Evolutionary conservation across 2,797 vertebrate genomes (phyloP), one percentile per base, ranked within the genome.

Genomic region (Enoplosus armatus): DNA sequence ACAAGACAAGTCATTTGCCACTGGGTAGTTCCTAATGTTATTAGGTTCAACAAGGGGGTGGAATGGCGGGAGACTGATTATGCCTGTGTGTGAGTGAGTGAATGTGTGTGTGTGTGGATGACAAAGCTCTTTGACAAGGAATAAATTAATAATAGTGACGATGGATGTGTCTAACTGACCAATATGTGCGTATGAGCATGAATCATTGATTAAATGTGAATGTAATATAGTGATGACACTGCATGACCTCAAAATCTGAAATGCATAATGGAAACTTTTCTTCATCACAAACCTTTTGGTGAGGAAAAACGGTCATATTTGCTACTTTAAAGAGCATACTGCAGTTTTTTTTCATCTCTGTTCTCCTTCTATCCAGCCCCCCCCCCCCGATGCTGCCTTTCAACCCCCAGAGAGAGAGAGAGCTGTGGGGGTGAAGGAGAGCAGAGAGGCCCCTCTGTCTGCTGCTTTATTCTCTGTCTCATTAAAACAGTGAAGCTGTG

Each of bases 41-140:
- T 15, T 66, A 77, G 87, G 88, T 85, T 88, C 77, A 81, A 14
- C 45, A 67, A 71, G 89, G 83, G 87, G 88, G 91, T 62, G 92
- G 91, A 91, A 92, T 91, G 89, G 90, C 87, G 86, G 89, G 86
- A 90, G 33, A n/a, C 84, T 90, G 48, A 89, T 92, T 91, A 91
- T 39, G 77, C 20, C 26, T 60, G 47, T 35, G 70, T 64, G 37
- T 56, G 51, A 26, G 50, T 50, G 55, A 31, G 50, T 59, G 48
- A 53, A 51, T n/a, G 55, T 26, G 50, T 59, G 45, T 56, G 56
- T n/a, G 67, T 27, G 77, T 35, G 74, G 26, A 55, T 72, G 70
- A 85, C 62, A 63, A 56, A 59, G 29, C 43, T 73, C 15, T 22
- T 8, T 37, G 39, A 67, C 8, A 1, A 63, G 41, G 50, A 84